phyloP scores from a whole-genome alignment of 2,888 invertebrate species.

The Ctenicera cuprea region DNA sequence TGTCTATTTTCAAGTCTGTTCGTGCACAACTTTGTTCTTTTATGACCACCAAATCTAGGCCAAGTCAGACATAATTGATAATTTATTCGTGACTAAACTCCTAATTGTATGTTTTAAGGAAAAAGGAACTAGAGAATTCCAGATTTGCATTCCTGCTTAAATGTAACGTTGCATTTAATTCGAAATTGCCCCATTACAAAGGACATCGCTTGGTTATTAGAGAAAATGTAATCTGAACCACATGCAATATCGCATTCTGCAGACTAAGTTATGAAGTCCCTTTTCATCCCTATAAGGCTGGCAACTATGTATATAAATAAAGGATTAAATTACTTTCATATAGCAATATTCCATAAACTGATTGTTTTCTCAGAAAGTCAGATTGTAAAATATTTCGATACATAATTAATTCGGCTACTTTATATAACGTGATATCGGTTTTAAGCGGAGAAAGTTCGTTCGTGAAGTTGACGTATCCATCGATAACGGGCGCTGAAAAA shows the following conservation, averaged over 20 bases:
- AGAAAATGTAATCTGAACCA: slow-evolving; percentile 18
- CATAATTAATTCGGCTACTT: no score
- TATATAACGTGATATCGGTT: no score
- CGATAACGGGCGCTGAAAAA: no score
- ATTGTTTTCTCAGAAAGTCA: no score
- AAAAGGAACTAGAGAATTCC: slow-evolving; percentile 33
- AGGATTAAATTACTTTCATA: no score
- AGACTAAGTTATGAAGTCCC: slow-evolving; percentile 22
- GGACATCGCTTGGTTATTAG: slow-evolving; percentile 22
- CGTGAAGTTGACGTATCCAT: no score
- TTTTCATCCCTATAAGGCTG: slow-evolving; percentile 5
- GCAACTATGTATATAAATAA: no score
- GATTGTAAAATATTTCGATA: no score
- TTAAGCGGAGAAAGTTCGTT: no score
- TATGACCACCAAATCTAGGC: slow-evolving; percentile 6
- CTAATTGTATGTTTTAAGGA: slow-evolving; percentile 31
- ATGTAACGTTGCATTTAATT: slow-evolving; percentile 36
- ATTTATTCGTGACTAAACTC: slow-evolving; percentile 34
- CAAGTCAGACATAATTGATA: slow-evolving; percentile 26
- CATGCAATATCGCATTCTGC: slow-evolving; percentile 34
- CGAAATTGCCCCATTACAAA: slow-evolving; percentile 23
- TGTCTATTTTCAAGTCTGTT: slow-evolving; percentile 7
- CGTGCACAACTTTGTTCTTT: not conserved
- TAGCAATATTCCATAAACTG: no score
- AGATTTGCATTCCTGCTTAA: slow-evolving; percentile 35